Conservation (phyloP, 2,113 vertebrate genomes). For the Zosterops borbonicus region DNA sequence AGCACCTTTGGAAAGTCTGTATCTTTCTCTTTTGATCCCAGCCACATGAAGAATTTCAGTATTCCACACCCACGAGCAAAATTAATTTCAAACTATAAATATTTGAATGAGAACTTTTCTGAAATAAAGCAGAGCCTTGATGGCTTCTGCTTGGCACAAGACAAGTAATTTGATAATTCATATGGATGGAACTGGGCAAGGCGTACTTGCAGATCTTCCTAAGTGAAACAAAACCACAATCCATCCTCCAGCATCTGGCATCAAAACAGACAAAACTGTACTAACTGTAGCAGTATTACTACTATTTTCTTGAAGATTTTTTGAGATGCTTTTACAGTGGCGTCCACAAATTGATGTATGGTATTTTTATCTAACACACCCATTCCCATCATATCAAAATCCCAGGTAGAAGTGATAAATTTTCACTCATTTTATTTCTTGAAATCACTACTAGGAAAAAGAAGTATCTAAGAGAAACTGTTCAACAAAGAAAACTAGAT, state of each 20-base stretch:
- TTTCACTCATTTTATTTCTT: background rate
- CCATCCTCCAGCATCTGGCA: background rate
- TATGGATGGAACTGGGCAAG: background rate
- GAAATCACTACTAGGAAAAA: background rate
- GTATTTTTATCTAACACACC: background rate
- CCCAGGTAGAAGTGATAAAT: background rate
- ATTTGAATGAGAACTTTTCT: background rate
- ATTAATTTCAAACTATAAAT: background rate
- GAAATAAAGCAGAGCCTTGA: background rate
- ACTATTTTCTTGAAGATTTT: background rate
- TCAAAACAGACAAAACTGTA: background rate
- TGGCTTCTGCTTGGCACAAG: background rate
- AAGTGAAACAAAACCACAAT: constrained; percentile 1
- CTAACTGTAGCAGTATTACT: background rate
- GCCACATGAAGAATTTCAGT: background rate
- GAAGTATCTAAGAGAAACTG: background rate
- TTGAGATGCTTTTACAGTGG: background rate
- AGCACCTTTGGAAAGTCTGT: background rate
- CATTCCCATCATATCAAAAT: background rate
- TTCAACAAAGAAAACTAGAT: background rate
- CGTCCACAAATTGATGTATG: background rate
- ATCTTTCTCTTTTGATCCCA: background rate
- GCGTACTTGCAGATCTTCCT: background rate
- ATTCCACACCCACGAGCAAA: background rate
- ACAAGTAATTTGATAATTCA: constrained; percentile 11